Evolutionary conservation across 1,140 invertebrate genomes (phyloP), one percentile per base, ranked within the genome.

Genomic region (Panulirus ornatus): DNA sequence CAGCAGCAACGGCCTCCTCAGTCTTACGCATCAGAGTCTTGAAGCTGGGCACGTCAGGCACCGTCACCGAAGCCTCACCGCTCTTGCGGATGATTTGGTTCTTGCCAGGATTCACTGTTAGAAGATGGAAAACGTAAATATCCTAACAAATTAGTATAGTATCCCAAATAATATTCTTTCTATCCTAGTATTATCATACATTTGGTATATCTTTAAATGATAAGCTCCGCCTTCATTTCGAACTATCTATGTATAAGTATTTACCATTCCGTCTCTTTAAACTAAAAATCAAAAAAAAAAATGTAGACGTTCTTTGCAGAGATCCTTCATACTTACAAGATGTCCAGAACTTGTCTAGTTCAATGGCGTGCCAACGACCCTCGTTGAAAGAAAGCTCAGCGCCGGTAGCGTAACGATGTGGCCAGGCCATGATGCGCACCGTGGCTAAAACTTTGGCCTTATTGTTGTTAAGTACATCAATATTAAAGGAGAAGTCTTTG

Each of bases 371-470:
- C 58, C 58, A 66, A 30, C 58, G 58, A 30, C 84, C 84, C 40
- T 86, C 84, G 34, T 86, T 42, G 54, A 86, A 86, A 11, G 71
- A n/a, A 44, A 38, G 38, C 6, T 22, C 6, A n/a, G 76, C 73
- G n/a, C 84, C 84, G 22, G 75, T 75, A 19, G 19, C 40, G 84
- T 86, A 70, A 14, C 42, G 19, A 34, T 76, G 84, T 27, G 84
- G 84, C 84, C 84, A 86, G 40, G 84, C 84, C 71, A 86, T 76
- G 54, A 86, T 86, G 36, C 84, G 84, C 6, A 86, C 30, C 16
- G 73, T 76, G 73, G 84, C 71, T 14, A 86, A 40, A 22, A 54
- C 51, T 6, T 75, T 30, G 2, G 34, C 44, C 5, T 86, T 22
- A 22, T 54, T 34, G 2, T 86, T 36, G 73, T 76, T 86, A 1